Conservation (phyloP, 2,113 vertebrate genomes). For the Sialia sialis region DNA sequence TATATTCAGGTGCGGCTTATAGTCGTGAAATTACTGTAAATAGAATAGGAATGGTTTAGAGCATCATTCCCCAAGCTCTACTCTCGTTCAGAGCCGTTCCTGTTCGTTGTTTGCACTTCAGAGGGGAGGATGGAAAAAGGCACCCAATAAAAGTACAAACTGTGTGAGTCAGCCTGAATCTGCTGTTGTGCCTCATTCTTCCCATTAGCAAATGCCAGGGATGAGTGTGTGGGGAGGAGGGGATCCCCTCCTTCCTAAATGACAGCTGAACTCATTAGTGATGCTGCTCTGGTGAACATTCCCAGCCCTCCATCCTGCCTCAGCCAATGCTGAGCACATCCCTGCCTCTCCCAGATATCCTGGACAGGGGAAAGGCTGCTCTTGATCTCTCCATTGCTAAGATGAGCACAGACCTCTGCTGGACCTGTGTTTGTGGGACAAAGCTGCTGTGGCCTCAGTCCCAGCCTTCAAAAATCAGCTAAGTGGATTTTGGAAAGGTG, state of each 20-base stretch:
- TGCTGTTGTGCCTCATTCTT: background rate
- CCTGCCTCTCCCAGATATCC: background rate
- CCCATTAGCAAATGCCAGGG: background rate
- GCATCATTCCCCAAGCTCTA: background rate
- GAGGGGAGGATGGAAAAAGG: background rate
- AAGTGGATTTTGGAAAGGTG: background rate
- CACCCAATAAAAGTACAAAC: background rate
- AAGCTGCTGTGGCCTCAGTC: background rate
- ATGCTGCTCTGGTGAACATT: background rate
- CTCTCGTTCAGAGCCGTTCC: rapidly evolving
- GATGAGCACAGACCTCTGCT: background rate
- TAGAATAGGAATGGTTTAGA: rapidly evolving
- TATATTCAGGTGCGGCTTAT: no score
- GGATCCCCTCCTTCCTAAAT: background rate
- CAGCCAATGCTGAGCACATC: background rate
- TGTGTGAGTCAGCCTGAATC: background rate
- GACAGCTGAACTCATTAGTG: background rate
- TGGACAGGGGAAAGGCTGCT: rapidly evolving
- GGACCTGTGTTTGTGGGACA: background rate
- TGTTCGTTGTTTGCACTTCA: rapidly evolving
- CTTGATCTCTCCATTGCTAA: background rate
- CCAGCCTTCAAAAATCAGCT: background rate
- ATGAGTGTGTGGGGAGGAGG: background rate
- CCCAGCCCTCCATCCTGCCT: background rate
- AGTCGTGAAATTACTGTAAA: no score